phyloP scores from a whole-genome alignment of 2,113 vertebrate species.

The Okapia johnstoni region DNA sequence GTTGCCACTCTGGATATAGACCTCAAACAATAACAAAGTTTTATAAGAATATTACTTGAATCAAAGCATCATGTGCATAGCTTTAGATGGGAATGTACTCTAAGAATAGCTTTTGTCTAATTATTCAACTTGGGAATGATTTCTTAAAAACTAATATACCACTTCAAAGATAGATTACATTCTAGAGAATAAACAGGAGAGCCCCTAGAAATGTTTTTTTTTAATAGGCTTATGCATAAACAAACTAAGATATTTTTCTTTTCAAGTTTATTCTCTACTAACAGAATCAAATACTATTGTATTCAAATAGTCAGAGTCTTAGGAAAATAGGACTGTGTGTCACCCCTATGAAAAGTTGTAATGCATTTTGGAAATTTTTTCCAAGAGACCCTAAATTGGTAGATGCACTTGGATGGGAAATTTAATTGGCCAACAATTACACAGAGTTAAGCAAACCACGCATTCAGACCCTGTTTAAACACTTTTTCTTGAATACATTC shows the following conservation, averaged over 20 bases:
- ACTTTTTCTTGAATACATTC: neutral
- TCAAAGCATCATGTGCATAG: slow-evolving; percentile 56
- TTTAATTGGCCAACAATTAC: neutral
- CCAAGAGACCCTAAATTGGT: neutral
- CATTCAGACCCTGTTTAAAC: neutral
- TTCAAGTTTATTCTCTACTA: slow-evolving; percentile 59
- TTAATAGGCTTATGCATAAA: slow-evolving; percentile 69
- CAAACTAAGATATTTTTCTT: slow-evolving; percentile 68
- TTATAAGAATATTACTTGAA: slow-evolving; percentile 62
- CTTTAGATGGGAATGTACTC: slow-evolving; percentile 34
- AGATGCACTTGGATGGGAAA: slow-evolving; percentile 22
- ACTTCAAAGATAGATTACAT: slow-evolving; percentile 68
- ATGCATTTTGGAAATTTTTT: slow-evolving; percentile 43
- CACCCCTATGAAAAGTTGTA: slow-evolving; percentile 19
- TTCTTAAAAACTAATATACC: slow-evolving; percentile 59
- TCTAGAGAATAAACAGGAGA: slow-evolving; percentile 56
- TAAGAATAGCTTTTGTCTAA: slow-evolving; percentile 67
- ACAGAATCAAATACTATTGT: slow-evolving; percentile 40
- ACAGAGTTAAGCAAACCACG: neutral
- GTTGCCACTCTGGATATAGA: slow-evolving; percentile 52
- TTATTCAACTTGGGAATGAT: slow-evolving; percentile 65
- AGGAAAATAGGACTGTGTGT: slow-evolving; percentile 52
- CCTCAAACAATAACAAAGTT: slow-evolving; percentile 58
- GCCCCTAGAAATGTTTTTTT: slow-evolving; percentile 52
- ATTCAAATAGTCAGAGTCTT: slow-evolving; percentile 50